Evolutionary conservation across 2,888 invertebrate species (phyloP), one percentile per base, ranked within the genome.

Genomic region (Cephalotes varians): DNA sequence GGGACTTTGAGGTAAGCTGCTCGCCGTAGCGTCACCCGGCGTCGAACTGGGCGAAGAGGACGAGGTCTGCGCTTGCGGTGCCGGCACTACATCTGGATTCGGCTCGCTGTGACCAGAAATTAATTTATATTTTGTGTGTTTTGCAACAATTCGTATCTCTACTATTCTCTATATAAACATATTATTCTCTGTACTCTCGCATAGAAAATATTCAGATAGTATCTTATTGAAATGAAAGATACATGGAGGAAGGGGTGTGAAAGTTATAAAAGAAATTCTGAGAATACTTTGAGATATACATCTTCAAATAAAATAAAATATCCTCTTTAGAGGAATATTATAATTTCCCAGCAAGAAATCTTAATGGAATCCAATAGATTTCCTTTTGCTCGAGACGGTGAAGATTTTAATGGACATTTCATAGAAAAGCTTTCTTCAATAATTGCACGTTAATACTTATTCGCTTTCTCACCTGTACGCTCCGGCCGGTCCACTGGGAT

Each of bases 401-500:
- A 49, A 37, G 34, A 49, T 44, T 44, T 37, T 37, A 62, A 49
- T 51, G 21, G 3, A 40, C 51, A 7, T 2, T 79, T 69, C 44
- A 12, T n/a, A 25, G 77, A 79, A 79, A 54, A 69, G 31, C 56
- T 56, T 77, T 56, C 67, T 40, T 77, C 44, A 21, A 18, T 25
- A 56, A 58, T 56, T 69, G 54, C 15, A 31, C 21, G 34, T 60
- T 15, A 31, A n/a, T 34, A 21, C n/a, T 77, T 10, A 15, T 65
- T 1, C n/a, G 40, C 49, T 58, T 15, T 90, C 73, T 88, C 86
- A 94, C 94, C 94, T 94, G 90, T 97, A 98, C 21, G 97, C 97
- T 81, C 97, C 98, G 81, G 97, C 96, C 18, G 98, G 97, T 92
- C 98, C 98, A 62, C 97, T 97, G 2, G 98, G 98, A 95, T 98